These are phyloP conservation scores for Mimachlamys varia DNA, from an alignment of 2,888 invertebrate genomes.

Conservation along the genomic window DNA sequence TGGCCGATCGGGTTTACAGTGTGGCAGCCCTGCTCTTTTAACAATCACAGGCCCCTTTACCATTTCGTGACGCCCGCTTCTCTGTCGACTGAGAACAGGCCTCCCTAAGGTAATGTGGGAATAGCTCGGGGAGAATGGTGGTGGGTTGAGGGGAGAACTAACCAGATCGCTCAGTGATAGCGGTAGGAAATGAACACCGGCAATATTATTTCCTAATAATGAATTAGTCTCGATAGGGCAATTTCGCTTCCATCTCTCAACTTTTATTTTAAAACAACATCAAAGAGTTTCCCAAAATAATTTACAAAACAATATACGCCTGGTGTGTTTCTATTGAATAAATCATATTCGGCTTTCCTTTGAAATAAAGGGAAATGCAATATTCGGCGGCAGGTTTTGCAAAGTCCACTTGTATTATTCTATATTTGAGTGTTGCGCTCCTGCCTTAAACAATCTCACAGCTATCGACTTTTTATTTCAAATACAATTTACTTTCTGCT, in stretches of 20 bases:
- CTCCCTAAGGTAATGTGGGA: neutral
- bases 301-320: constrained; percentile 15
- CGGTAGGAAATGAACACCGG: neutral
- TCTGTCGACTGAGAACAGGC: neutral
- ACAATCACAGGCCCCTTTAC: neutral
- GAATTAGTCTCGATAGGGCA: neutral
- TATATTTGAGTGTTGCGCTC: neutral
- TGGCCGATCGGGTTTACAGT: neutral
- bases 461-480: constrained; percentile 14
- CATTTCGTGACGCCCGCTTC: neutral
- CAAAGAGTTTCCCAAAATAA: neutral
- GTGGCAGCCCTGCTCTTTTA: neutral
- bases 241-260: constrained; percentile 17
- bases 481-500: neutral
- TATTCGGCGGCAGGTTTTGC: neutral
- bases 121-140: neutral
- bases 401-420: constrained; percentile 5
- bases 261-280: constrained; percentile 20
- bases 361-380: constrained; percentile 25
- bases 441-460: neutral
- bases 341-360: constrained; percentile 3
- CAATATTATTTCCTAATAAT: neutral
- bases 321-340: neutral
- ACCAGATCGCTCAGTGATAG: neutral
- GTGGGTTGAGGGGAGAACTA: neutral